A percentile compares a stretch with the other conserved stretches of the same genome.
phyloP scores from a whole-genome alignment of 2,888 invertebrate species.

The Autographa gamma region DNA sequence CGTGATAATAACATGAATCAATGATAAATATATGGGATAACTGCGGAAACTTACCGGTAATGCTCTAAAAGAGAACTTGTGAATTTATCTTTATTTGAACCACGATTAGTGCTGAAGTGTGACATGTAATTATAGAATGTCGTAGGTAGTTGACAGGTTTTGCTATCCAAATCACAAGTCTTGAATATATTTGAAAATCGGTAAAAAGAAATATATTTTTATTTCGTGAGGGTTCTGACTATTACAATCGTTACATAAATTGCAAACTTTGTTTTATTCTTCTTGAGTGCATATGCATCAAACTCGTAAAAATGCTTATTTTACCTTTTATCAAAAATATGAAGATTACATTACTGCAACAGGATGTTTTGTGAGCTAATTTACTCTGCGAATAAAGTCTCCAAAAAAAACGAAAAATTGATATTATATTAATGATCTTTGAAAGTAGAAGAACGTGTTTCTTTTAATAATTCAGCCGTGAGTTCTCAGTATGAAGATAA shows the following conservation, averaged over 20 bases:
- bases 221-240: too few species aligned
- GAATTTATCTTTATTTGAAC: slow-evolving; percentile 37
- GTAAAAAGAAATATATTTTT: not conserved
- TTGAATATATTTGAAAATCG: not conserved
- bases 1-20: slow-evolving; percentile 34
- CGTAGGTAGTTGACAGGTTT: slow-evolving; percentile 8
- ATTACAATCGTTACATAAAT: not conserved
- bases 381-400: not conserved
- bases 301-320: too few species aligned
- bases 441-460: not conserved
- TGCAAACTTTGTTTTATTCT: not conserved
- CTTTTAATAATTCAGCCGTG: not conserved
- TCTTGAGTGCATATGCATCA: not conserved
- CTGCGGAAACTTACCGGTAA: slow-evolving; percentile 43
- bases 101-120: slow-evolving; percentile 29
- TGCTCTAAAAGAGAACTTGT: slow-evolving; percentile 29
- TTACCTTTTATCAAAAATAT: not conserved
- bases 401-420: too few species aligned
- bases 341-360: not conserved
- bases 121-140: slow-evolving; percentile 7
- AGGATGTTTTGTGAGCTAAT: not conserved
- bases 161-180: not conserved
- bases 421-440: not conserved
- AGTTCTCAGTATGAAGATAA: not conserved
- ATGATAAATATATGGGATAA: slow-evolving; percentile 23